A percentile compares a stretch with the other conserved stretches of the same genome.
These are phyloP conservation scores for Cosmopolites sordidus DNA, from an alignment of 2,888 invertebrate genomes.

Conservation along the genomic window DNA sequence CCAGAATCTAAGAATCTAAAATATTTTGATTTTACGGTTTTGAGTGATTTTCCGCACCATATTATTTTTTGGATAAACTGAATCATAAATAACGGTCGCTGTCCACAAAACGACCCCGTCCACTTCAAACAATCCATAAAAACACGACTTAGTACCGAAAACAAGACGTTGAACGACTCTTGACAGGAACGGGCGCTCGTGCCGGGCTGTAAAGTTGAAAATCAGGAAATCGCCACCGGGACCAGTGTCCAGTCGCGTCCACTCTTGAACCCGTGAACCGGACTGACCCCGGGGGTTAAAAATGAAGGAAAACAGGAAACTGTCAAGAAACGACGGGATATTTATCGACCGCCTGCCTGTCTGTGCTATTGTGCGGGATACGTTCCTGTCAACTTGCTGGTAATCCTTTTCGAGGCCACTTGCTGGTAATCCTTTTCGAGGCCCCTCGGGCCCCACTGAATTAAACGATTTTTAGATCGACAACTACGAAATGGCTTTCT, in stretches of 20 bases:
- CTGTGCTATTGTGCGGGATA: too few species aligned
- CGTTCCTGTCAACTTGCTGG: too few species aligned
- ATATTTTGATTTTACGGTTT: too few species aligned
- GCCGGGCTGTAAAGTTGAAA: not conserved
- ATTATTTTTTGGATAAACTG: too few species aligned
- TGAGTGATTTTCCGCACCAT: too few species aligned
- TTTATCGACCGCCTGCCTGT: not conserved
- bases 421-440: not conserved
- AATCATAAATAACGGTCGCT: not conserved
- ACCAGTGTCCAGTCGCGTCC: not conserved
- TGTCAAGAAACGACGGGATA: not conserved
- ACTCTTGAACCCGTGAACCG: not conserved
- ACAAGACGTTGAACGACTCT: conserved; percentile 16
- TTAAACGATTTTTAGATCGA: not conserved
- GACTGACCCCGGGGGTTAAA: not conserved
- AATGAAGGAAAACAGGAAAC: conserved; percentile 2
- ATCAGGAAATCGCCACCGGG: not conserved
- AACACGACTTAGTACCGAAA: conserved; percentile 19
- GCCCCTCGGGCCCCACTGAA: not conserved
- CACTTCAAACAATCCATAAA: conserved; percentile 14
- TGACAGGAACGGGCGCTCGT: conserved; percentile 3
- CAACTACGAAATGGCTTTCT: conserved; percentile 4
- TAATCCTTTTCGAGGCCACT: not conserved
- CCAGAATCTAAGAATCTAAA: too few species aligned
- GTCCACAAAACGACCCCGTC: not conserved